Evolutionary conservation across 2,113 vertebrate genomes (phyloP), one percentile per base, ranked within the genome.

Genomic region (Myotis lucifugus): DNA sequence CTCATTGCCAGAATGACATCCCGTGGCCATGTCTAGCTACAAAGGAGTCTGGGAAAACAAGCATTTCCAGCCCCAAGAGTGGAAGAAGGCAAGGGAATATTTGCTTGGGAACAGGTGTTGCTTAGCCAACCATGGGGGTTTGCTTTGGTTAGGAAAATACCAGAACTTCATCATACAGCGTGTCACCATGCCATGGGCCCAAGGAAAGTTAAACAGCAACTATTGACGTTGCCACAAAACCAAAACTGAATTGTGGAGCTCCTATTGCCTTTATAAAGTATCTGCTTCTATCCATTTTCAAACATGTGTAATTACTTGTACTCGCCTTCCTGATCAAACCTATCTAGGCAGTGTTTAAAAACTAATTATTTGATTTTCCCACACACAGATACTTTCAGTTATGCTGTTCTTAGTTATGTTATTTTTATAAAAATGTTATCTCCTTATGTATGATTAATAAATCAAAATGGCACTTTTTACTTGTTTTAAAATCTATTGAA

Each of bases 31-130:
- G 13, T 64, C n/a, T 90, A 48, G 50, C 32, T 91, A 34, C 85
- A 95, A 84, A 93, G 94, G 54, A 76, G 34, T 90, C 78, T 95
- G 88, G 67, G 67, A 92, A 92, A 77, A 34, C 21, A 90, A 90
- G 15, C 32, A 56, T 67, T 72, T 86, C 66, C 40, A 70, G 50
- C 14, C 34, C 18, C 17, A 85, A 21, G 18, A 84, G 19, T 56
- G 42, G 61, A 92, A 69, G 9, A n/a, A 88, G 74, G 59, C n/a
- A 79, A 85, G 27, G 10, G 19, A 74, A 42, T 83, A 67, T 74
- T 32, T 85, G 34, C 34, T 52, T 90, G 69, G 73, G 37, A 97
- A 95, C 97, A 97, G 96, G 94, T 96, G 95, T 82, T 86, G 67
- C 59, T 85, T 73, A 93, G 52, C 52, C 66, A 67, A 85, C 72